Conservation (phyloP, 1,140 invertebrate genomes). For the Homalodisca vitripennis region DNA sequence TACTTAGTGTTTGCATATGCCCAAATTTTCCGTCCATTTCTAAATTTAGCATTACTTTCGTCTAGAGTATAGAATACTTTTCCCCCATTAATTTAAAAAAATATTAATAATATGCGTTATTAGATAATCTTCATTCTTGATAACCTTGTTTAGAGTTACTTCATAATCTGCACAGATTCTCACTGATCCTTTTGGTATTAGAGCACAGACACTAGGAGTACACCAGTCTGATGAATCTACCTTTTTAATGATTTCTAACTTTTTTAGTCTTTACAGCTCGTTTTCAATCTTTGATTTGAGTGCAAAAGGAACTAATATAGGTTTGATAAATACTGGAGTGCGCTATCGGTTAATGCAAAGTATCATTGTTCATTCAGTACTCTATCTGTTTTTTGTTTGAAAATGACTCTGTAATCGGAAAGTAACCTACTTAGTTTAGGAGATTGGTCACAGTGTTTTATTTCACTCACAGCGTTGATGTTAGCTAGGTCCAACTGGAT, state of each 20-base stretch:
- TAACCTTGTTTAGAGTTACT: conserved; percentile 3
- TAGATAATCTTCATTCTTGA: background rate
- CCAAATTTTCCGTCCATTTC: background rate
- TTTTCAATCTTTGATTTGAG: background rate
- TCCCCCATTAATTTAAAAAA: background rate
- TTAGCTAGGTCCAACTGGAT: background rate
- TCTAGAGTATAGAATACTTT: background rate
- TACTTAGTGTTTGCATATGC: background rate
- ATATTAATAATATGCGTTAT: background rate
- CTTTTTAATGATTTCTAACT: background rate
- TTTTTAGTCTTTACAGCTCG: background rate
- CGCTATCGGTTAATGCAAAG: background rate
- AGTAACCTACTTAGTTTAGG: background rate
- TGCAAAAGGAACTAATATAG: background rate
- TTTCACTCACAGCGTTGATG: background rate
- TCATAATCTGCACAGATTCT: background rate
- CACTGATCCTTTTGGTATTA: background rate
- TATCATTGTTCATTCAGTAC: background rate
- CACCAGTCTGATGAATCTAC: background rate
- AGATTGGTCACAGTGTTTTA: background rate
- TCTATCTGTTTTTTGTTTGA: background rate
- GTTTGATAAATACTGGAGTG: background rate
- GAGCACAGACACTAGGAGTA: conserved; percentile 54
- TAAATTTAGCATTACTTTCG: background rate
- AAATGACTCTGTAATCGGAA: background rate